A percentile compares a stretch with the other conserved stretches of the same genome.
Evolutionary conservation across 1,140 invertebrate species (phyloP).

Genomic region (Diabrotica virgifera): DNA sequence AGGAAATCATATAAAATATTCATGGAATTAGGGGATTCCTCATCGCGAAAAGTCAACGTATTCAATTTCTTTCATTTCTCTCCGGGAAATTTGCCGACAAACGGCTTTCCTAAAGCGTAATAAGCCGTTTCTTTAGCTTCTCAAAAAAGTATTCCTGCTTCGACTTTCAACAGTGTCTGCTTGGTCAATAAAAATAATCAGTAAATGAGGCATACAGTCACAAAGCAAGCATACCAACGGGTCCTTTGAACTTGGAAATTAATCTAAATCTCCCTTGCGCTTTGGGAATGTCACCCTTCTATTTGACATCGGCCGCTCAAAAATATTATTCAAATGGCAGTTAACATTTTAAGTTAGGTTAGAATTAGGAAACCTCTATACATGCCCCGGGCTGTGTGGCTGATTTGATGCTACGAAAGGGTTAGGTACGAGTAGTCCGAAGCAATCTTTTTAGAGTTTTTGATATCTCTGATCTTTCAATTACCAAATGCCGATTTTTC

Average conservation of each 20-base stretch:
- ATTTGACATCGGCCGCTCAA: slow-evolving; percentile 31
- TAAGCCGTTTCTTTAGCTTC: slow-evolving; percentile 16
- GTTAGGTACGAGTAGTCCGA: background rate
- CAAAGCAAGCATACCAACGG: slow-evolving; percentile 37
- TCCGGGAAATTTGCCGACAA: slow-evolving; percentile 11
- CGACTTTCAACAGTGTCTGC: slow-evolving; percentile 15
- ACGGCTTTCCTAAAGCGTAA: slow-evolving; percentile 7
- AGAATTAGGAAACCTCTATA: background rate
- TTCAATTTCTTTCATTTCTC: background rate
- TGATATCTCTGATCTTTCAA: too few relatives aligned
- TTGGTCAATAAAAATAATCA: slow-evolving; percentile 43
- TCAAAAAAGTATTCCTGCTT: slow-evolving; percentile 16
- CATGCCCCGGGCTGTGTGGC: background rate
- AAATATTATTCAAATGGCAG: slow-evolving; percentile 34
- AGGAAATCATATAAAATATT: too few relatives aligned
- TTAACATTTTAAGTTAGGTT: slow-evolving; percentile 7
- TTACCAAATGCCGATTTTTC: too few relatives aligned
- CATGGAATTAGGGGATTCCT: too few relatives aligned
- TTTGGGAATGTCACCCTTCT: slow-evolving; percentile 34
- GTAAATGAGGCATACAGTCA: slow-evolving; percentile 40
- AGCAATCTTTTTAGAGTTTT: background rate
- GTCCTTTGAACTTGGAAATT: slow-evolving; percentile 42
- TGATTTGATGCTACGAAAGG: background rate
- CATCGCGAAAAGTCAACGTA: background rate
- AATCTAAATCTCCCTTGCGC: slow-evolving; percentile 38